Percentiles rank a stretch among this genome's conserved stretches.
phyloP scores from a whole-genome alignment of 2,888 invertebrate genomes.

The Heliconius sara region DNA sequence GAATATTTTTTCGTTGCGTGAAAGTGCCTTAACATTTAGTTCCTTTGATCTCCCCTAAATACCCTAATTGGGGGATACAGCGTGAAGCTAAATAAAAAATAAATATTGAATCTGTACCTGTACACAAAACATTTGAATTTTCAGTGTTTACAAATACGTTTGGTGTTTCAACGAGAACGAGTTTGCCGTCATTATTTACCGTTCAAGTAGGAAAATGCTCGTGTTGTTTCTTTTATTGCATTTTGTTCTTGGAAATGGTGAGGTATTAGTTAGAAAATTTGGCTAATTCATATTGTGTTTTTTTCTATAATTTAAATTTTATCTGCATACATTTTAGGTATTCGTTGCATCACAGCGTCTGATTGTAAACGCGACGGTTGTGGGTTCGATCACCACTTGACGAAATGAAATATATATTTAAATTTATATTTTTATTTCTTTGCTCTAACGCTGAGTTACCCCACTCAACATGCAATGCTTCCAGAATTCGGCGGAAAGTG shows the following conservation, averaged over 20 bases:
- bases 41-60: not conserved
- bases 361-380: not conserved
- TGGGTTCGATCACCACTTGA: not conserved
- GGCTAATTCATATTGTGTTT: not conserved
- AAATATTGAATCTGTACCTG: slow-evolving; percentile 56
- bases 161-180: slow-evolving; percentile 33
- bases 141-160: slow-evolving; percentile 68
- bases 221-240: slow-evolving; percentile 51
- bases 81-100: not conserved
- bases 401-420: not conserved
- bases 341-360: no score
- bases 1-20: no score
- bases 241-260: slow-evolving; percentile 49
- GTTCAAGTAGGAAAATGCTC: slow-evolving; percentile 51
- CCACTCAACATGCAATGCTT: not conserved
- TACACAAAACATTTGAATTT: slow-evolving; percentile 50
- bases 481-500: not conserved
- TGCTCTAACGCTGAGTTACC: not conserved
- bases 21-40: not conserved
- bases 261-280: slow-evolving; percentile 32
- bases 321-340: no score
- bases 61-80: not conserved
- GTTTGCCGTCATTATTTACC: slow-evolving; percentile 42
- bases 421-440: no score
- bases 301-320: not conserved